These are phyloP conservation scores for Tiaroga cobitis DNA, from an alignment of 2,797 vertebrate species.

Conservation along the genomic window DNA sequence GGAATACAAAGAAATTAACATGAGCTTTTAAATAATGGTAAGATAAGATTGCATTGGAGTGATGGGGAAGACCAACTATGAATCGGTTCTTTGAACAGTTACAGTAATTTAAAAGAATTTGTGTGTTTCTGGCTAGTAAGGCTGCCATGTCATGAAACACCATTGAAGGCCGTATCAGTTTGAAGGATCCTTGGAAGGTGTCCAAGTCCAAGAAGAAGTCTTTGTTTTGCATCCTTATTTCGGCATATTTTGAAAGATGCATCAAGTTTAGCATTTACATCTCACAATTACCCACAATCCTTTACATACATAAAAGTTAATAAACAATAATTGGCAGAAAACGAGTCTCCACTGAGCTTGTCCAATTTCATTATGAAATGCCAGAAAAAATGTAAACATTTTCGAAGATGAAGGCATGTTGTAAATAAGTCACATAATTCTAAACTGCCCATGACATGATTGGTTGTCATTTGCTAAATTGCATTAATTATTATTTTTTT, in stretches of 20 bases:
- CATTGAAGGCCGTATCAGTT: neutral
- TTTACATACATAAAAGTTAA: neutral
- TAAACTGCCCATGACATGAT: neutral
- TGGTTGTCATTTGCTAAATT: neutral
- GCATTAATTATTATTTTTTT: neutral
- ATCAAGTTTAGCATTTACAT: neutral
- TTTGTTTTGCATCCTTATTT: neutral
- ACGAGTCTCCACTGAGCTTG: neutral
- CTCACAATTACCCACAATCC: neutral
- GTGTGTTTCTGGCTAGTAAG: neutral
- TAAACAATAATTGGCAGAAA: neutral
- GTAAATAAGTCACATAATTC: neutral
- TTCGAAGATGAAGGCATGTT: neutral
- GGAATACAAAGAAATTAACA: neutral
- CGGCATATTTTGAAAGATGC: neutral
- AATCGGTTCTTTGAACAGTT: neutral
- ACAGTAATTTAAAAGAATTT: neutral
- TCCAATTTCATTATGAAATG: neutral
- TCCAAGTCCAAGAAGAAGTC: too few relatives aligned
- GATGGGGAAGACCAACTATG: neutral
- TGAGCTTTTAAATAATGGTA: neutral
- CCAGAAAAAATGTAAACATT: neutral
- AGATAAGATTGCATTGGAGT: neutral
- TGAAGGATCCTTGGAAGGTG: neutral
- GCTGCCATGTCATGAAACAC: too few relatives aligned